Percentiles rank a stretch among this genome's conserved stretches.
phyloP scores from a whole-genome alignment of 1,140 invertebrate species.

The Dryas iulia region DNA sequence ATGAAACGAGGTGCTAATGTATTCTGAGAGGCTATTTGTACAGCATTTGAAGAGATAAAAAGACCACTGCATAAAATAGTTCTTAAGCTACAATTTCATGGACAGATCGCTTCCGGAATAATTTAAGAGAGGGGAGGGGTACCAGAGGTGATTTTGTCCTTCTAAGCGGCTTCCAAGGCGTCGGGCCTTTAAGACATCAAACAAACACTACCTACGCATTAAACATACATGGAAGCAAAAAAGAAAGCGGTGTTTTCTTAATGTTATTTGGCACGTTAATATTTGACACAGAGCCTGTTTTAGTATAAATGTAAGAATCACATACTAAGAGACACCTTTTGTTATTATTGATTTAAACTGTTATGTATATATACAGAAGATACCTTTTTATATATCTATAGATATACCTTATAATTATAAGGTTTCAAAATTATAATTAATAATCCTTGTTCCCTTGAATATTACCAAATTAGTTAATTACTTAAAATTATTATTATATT shows the following conservation, averaged over 20 bases:
- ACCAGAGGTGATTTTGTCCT: slow-evolving; percentile 49
- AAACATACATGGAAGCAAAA: slow-evolving; percentile 65
- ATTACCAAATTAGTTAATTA: background rate
- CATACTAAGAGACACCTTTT: background rate
- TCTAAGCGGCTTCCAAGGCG: slow-evolving; percentile 49
- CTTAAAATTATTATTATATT: too few relatives aligned
- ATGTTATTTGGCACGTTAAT: slow-evolving; percentile 71
- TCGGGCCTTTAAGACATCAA: slow-evolving; percentile 60
- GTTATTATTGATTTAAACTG: background rate
- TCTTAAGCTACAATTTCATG: slow-evolving; percentile 54
- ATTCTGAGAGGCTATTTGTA: slow-evolving; percentile 27
- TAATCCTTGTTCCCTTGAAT: background rate
- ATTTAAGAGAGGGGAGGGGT: slow-evolving; percentile 41
- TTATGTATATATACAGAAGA: too few relatives aligned
- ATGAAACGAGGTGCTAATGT: slow-evolving; percentile 24
- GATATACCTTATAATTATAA: too few relatives aligned
- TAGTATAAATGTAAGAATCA: slow-evolving; percentile 64
- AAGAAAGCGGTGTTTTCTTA: slow-evolving; percentile 62
- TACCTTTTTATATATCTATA: too few relatives aligned
- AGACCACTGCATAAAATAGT: slow-evolving; percentile 30
- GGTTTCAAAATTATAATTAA: background rate
- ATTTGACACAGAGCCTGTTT: slow-evolving; percentile 52
- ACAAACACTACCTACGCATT: slow-evolving; percentile 62
- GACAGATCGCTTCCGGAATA: slow-evolving; percentile 51
- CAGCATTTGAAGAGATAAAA: slow-evolving; percentile 29